Percentiles rank a stretch among this genome's conserved stretches.
Conservation (phyloP, 2,888 invertebrate genomes). For the Arctia plantaginis region DNA sequence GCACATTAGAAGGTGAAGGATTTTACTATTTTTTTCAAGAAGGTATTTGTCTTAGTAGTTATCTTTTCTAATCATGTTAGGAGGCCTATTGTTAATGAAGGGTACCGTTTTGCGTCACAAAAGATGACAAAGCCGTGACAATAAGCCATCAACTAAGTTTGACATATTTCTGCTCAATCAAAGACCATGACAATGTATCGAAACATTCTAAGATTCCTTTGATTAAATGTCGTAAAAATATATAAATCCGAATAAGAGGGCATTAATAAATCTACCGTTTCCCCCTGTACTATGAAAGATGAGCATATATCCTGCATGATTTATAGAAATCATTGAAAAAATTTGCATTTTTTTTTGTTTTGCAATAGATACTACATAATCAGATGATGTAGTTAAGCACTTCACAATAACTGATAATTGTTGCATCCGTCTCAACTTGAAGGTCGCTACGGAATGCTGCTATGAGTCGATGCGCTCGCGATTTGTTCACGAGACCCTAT, state of each 20-base stretch:
- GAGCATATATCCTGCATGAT: not conserved
- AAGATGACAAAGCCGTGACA: not conserved
- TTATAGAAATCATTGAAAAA: not conserved
- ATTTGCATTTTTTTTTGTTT: not conserved
- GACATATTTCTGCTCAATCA: not conserved
- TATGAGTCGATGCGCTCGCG: conserved; percentile 48
- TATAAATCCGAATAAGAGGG: not conserved
- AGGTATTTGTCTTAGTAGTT: not conserved
- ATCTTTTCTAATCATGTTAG: not conserved
- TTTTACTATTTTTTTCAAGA: not conserved
- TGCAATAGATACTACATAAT: not conserved
- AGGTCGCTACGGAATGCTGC: conserved; percentile 44
- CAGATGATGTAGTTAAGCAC: not conserved
- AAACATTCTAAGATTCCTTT: not conserved
- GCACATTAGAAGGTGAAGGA: no score
- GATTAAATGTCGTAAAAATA: not conserved
- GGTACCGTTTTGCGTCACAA: not conserved
- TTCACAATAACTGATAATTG: not conserved
- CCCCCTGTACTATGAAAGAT: not conserved
- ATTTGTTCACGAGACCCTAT: conserved; percentile 53
- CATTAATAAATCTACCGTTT: not conserved
- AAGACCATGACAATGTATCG: not conserved
- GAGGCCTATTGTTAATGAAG: not conserved
- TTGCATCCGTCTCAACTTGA: conserved; percentile 30
- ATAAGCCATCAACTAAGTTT: not conserved